These are phyloP conservation scores for Agriopis marginaria DNA, from an alignment of 2,888 invertebrate species.

Conservation along the genomic window DNA sequence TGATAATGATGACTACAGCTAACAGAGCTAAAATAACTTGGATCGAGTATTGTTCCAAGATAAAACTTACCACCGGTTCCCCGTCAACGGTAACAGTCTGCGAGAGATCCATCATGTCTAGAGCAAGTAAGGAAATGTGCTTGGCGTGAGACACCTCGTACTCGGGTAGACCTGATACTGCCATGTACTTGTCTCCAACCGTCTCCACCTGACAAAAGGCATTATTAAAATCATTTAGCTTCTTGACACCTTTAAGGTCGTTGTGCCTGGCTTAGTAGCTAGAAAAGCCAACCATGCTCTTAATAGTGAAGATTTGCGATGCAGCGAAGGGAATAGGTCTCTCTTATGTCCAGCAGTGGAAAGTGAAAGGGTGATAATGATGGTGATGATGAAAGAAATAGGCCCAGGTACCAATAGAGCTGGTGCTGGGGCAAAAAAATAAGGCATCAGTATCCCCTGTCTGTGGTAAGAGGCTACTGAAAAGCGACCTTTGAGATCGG, in stretches of 20 bases:
- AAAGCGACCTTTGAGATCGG: too few species aligned
- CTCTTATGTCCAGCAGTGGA: too few species aligned
- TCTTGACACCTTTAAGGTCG: neutral
- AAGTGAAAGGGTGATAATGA: too few species aligned
- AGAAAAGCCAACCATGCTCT: neutral
- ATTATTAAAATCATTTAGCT: neutral
- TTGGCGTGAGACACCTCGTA: slow-evolving; percentile 95
- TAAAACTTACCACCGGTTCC: slow-evolving; percentile 91
- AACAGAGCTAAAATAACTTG: too few species aligned
- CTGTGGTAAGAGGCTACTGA: too few species aligned
- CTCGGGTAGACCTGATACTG: slow-evolving; percentile 97
- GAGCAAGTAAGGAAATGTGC: slow-evolving; percentile 95
- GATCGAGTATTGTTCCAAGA: too few species aligned
- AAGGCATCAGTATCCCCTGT: too few species aligned
- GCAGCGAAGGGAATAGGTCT: too few species aligned
- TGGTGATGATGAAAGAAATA: too few species aligned
- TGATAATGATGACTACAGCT: too few species aligned
- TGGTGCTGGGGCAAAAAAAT: too few species aligned
- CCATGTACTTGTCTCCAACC: slow-evolving; percentile 99
- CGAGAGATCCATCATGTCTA: slow-evolving; percentile 98
- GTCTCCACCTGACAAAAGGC: slow-evolving; percentile 93
- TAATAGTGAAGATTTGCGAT: neutral
- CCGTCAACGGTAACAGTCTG: slow-evolving; percentile 95
- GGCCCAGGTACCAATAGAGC: too few species aligned
- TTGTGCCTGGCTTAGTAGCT: neutral